Base-by-base conservation (phyloP, 2,797 vertebrate species). In the Taeniopygia guttata region DNA sequence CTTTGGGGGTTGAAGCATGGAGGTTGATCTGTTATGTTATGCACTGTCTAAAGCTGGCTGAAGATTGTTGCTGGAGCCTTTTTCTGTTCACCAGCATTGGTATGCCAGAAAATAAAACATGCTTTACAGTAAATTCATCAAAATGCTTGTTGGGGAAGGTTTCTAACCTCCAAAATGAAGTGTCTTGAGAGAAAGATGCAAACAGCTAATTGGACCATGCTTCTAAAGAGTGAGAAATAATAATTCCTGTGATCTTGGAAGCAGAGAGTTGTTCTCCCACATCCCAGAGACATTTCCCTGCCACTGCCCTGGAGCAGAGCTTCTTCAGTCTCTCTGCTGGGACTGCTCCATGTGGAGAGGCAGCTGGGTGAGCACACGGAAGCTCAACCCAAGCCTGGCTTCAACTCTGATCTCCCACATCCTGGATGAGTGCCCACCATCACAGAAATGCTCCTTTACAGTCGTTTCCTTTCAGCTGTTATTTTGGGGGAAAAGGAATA, bases 331-430 rank as follows among this genome's bases (percentile, higher is more conserved):
- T 67, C 55, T 73, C 62, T 69, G 54, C 25, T 84, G 42, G 91
- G 77, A 29, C 29, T 56, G 38, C 27, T 93, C 81, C 81, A 56
- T n/a, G 38, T 81, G 81, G 81, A 78, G 58, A 82, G 34, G 74
- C 91, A 94, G 81, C 84, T 94, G 81, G 63, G 56, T 20, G 69
- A 93, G 55, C 79, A 80, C 84, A 84, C 3, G 1, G 69, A 20
- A 45, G 54, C 79, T 95, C 85, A 91, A 66, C 72, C 56, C 68
- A 60, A 93, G 52, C 29, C 75, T 95, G 76, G 60, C 62, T 95
- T 89, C 75, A 66, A 29, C 82, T 84, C 84, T 87, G 78, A 84
- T 87, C 70, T 95, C 82, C 79, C 56, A 83, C 68, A 60, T 60
- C 76, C 79, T 85, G 79, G 83, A 80, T 17, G 45, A 85, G 23